A percentile compares a stretch with the other conserved stretches of the same genome.
Conservation (phyloP, 2,888 invertebrate genomes). For the Loripinus fragilis region DNA sequence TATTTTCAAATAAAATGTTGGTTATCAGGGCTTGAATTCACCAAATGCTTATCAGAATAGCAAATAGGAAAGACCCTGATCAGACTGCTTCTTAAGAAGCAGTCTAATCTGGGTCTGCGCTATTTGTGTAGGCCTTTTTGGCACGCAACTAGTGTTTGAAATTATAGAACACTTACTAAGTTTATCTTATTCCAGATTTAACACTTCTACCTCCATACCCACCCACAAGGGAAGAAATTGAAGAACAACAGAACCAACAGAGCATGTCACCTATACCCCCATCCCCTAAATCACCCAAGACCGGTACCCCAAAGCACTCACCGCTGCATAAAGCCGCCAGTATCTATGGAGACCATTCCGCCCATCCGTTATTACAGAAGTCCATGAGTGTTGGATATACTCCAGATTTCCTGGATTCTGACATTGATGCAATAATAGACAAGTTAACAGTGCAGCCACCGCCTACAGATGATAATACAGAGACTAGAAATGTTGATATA, state of each 20-base stretch:
- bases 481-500: background rate
- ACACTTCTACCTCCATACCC: conserved; percentile 68
- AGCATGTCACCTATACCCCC: conserved; percentile 15
- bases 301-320: conserved; percentile 7
- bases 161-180: too few species aligned
- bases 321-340: conserved; percentile 25
- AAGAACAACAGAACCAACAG: conserved; percentile 9
- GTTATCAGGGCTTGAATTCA: too few species aligned
- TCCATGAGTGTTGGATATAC: conserved; percentile 74
- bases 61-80: too few species aligned
- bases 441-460: conserved; percentile 93
- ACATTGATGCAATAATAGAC: conserved; percentile 92
- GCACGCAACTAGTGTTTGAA: too few species aligned
- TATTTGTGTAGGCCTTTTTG: too few species aligned
- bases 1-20: too few species aligned
- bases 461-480: conserved; percentile 38
- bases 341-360: conserved; percentile 12
- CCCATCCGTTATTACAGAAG: conserved; percentile 48
- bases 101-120: too few species aligned
- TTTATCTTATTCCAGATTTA: conserved; percentile 52
- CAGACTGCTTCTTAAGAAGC: too few species aligned
- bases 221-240: conserved; percentile 56
- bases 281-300: background rate
- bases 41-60: too few species aligned
- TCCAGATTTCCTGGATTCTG: conserved; percentile 82